Evolutionary conservation across 2,888 invertebrate species (phyloP).

Genomic region (Thymelicus lineola): DNA sequence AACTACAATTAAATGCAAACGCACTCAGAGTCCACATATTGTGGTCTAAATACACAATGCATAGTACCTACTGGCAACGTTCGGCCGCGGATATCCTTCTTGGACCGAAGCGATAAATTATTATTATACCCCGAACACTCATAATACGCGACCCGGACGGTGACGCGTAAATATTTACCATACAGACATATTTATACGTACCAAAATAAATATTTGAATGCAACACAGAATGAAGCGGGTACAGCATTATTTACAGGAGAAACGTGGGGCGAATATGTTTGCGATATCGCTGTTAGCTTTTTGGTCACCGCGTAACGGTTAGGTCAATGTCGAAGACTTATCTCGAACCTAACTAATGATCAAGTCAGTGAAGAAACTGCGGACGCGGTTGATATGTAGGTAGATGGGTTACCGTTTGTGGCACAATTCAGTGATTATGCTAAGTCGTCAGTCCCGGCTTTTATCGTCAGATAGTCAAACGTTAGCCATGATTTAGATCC

Average conservation of each 20-base stretch:
- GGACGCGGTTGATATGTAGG: no score
- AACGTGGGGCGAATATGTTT: conserved; percentile 4
- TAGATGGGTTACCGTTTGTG: no score
- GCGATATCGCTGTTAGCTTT: no score
- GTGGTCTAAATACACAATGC: conserved; percentile 7
- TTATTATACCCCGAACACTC: conserved; percentile 48
- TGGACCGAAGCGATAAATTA: conserved; percentile 49
- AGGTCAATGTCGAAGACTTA: no score
- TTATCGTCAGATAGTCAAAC: no score
- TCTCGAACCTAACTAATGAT: no score
- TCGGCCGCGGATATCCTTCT: conserved; percentile 8
- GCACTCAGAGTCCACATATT: not conserved
- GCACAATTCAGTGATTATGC: no score
- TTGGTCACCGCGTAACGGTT: no score
- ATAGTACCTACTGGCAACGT: not conserved
- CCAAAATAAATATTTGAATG: conserved; percentile 24
- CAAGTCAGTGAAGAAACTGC: no score
- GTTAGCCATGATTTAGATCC: no score
- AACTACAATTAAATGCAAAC: not conserved
- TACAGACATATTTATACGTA: conserved; percentile 14
- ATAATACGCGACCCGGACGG: conserved; percentile 48
- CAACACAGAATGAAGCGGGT: conserved; percentile 13
- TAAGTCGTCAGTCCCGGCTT: no score
- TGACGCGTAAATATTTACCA: conserved; percentile 54
- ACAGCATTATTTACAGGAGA: not conserved